Evolutionary conservation across 92 coral and sea anemone genomes (phyloP), one percentile per base, ranked within the genome.

Genomic region (Zoanthus gigantus): DNA sequence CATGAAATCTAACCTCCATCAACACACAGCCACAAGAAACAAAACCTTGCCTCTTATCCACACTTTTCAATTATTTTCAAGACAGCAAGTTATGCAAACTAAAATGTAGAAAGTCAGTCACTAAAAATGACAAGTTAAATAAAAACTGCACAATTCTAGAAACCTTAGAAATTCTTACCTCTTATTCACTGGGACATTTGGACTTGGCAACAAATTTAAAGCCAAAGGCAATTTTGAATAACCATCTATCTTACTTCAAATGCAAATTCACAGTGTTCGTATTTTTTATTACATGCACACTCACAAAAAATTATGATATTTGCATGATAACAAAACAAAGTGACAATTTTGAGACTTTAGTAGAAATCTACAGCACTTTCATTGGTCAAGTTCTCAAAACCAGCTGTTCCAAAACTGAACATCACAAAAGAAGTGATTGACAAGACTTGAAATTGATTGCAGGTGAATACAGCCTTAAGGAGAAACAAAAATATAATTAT

Each of bases 271-370:
- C 30, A 42, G 61, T 48, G 44, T 16, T 45, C 52, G 45, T 47
- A 44, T 28, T 66, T 66, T 47, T 81, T 47, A 46, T 60, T 44
- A 65, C 53, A n/a, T 50, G 56, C 60, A 66, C 56, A 46, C 76
- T 81, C 60, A 45, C 85, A 81, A 18, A 34, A 66, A 81, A 46
- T 11, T 11, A 78, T 72, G 60, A 57, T 66, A 81, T 81, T 81
- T 81, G 85, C 85, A 81, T 81, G 60, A 81, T 46, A 81, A 81
- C 83, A 81, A 80, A 81, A 50, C 74, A 81, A 81, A 81, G 46
- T 81, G 85, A 50, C 85, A 81, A 63, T n/a, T 81, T 5, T 63
- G 30, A 31, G 63, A 46, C 60, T 81, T 71, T 50, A n/a, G 61
- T 11, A 47, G 5, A 2, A 23, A 81, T 67, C 23, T 29, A 31